Evolutionary conservation across 1,140 invertebrate genomes (phyloP).

Genomic region (Agrypnia vestita): DNA sequence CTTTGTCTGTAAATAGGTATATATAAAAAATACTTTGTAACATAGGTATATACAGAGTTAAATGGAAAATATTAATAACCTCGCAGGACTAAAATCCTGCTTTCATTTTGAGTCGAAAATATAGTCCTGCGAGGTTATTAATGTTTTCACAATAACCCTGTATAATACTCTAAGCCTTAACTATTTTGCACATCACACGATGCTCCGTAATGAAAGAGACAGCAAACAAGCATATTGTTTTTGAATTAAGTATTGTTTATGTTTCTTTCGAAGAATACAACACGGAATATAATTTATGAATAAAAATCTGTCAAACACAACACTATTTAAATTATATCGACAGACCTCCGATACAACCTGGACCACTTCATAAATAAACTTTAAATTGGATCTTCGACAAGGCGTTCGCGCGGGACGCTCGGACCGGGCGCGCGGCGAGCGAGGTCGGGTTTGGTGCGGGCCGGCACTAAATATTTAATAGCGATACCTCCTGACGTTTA

Average conservation of each 20-base stretch:
- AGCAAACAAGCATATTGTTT: no score
- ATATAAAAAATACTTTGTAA: no score
- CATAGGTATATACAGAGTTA: no score
- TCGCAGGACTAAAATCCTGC: no score
- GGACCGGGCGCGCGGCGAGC: background rate
- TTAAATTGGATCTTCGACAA: slow-evolving; percentile 45
- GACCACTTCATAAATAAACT: slow-evolving; percentile 37
- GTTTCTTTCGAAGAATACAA: slow-evolving; percentile 19
- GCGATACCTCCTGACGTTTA: slow-evolving; percentile 60
- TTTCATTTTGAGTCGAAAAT: no score
- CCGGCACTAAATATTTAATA: slow-evolving; percentile 54
- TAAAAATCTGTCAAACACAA: slow-evolving; percentile 43
- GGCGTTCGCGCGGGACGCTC: slow-evolving; percentile 9
- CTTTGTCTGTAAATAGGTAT: no score
- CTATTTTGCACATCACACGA: no score
- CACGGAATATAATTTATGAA: slow-evolving; percentile 33
- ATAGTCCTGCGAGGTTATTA: no score
- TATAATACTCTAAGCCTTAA: no score
- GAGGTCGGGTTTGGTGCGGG: slow-evolving; percentile 23
- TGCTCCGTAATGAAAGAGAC: no score
- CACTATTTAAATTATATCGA: slow-evolving; percentile 39
- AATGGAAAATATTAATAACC: no score
- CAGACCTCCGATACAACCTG: slow-evolving; percentile 4
- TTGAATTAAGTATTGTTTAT: background rate
- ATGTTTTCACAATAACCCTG: no score